Base-by-base conservation (phyloP, 2,888 invertebrate species). In the Corbicula japonica region DNA sequence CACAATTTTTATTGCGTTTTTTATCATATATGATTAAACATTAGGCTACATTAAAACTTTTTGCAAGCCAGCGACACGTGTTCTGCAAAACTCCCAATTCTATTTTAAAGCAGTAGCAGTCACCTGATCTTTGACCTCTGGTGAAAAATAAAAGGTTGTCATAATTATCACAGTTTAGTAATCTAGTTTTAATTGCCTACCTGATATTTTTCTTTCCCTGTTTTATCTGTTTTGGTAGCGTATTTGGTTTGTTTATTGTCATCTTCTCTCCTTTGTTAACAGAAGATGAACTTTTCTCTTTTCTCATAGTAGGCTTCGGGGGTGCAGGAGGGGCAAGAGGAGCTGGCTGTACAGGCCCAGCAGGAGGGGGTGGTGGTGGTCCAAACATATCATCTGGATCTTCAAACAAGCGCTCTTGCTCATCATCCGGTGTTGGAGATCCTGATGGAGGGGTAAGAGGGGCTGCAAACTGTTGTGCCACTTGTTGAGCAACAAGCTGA, bases 401-500 rank as follows among this genome's bases (percentile, higher is more conserved):
- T 41, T 8, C 30, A 15, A 32, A 28, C 12, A 23, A 44, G n/a
- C 38, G 23, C 28, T 41, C 44, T 6, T 35, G 62, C 35, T 80
- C 83, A 12, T 76, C 78, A 46, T 76, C 75, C 6, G 72, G 62
- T 23, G 35, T 58, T 3, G 76, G 77, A 18, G 78, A 74, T 15
- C 71, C 74, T 10, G 75, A 63, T 8, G 86, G 86, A 0, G 89
- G 87, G 15, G 91, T 89, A 6, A 87, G 80, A 10, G 91, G 91
- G 8, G 89, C 94, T 10, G 94, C 94, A 87, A 95, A 95, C 93
- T 96, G 95, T 88, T 96, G 96, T 84, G 96, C 97, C 79, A 97
- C 97, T 95, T 98, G 98, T 92, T 98, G 98, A 65, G 98, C 98
- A 90, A 97, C 98, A 92, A 98, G 94, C 92, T 98, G 98, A n/a